Percentiles rank a stretch among this genome's conserved stretches.
Conservation (phyloP, 2,888 invertebrate genomes). For the Macrostomum cliftonense region DNA sequence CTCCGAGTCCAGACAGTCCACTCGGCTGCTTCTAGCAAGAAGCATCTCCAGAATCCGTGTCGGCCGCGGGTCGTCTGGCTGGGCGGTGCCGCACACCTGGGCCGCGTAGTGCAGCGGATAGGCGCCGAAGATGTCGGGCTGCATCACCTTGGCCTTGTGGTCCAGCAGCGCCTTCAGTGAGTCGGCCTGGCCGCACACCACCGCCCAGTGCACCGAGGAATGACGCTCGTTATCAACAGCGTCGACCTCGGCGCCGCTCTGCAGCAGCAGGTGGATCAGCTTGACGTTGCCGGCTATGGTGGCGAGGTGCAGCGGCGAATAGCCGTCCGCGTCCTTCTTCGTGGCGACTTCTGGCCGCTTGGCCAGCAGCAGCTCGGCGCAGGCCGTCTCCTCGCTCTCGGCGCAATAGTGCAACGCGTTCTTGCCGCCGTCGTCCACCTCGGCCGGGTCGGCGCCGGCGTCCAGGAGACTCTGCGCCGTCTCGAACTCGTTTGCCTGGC, state of each 20-base stretch:
- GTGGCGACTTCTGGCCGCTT: constrained; percentile 50
- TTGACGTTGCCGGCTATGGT: constrained; percentile 42
- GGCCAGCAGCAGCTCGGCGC: constrained; percentile 51
- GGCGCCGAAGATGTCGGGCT: constrained; percentile 79
- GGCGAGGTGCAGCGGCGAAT: constrained; percentile 79
- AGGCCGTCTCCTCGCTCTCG: constrained; percentile 47
- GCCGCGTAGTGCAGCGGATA: constrained; percentile 90
- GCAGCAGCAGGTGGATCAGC: constrained; percentile 55
- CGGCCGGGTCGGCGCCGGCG: constrained; percentile 16
- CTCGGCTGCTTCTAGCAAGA: constrained; percentile 52
- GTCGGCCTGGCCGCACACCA: constrained; percentile 75
- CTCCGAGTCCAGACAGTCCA: constrained; percentile 71
- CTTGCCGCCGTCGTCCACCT: constrained; percentile 21
- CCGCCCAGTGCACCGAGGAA: constrained; percentile 91
- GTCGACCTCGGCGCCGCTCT: constrained; percentile 69
- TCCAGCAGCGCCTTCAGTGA: constrained; percentile 60
- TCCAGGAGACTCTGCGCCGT: constrained; percentile 21
- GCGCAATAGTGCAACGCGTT: constrained; percentile 83
- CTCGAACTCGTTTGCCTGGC: constrained; percentile 23
- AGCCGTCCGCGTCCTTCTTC: constrained; percentile 56
- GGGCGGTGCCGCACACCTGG: constrained; percentile 55
- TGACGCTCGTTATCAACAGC: constrained; percentile 80
- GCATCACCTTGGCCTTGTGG: constrained; percentile 69
- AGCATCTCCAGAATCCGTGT: constrained; percentile 52
- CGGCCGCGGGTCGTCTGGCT: constrained; percentile 48